A percentile compares a stretch with the other conserved stretches of the same genome.
These are phyloP conservation scores for Odontamblyopus lacepedii DNA, from an alignment of 2,797 vertebrate species.

Conservation along the genomic window DNA sequence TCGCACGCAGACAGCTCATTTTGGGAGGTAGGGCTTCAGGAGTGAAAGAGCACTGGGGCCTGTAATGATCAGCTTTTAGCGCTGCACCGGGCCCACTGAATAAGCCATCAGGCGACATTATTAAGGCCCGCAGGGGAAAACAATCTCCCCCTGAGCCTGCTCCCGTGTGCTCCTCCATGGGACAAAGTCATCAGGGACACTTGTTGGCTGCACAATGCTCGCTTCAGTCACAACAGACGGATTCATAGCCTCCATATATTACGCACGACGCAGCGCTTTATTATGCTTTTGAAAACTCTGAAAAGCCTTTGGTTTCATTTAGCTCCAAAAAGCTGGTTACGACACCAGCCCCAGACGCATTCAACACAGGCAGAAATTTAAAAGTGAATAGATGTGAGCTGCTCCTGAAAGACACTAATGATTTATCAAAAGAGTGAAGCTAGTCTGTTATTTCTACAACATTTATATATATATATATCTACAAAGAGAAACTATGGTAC, in stretches of 20 bases:
- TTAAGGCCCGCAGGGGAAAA: slow-evolving; percentile 71
- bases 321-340: background rate
- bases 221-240: slow-evolving; percentile 14
- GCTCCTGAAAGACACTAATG: slow-evolving; percentile 41
- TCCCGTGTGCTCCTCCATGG: slow-evolving; percentile 44
- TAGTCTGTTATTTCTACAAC: slow-evolving; percentile 48
- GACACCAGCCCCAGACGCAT: slow-evolving; percentile 6
- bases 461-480: slow-evolving; percentile 3
- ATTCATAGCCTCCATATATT: slow-evolving; percentile 20
- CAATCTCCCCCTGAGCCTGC: slow-evolving; percentile 56
- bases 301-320: slow-evolving; percentile 21
- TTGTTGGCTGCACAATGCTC: slow-evolving; percentile 29
- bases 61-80: slow-evolving; percentile 84
- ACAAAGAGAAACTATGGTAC: slow-evolving; percentile 4
- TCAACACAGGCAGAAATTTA: slow-evolving; percentile 14
- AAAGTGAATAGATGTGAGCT: slow-evolving; percentile 19
- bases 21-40: slow-evolving; percentile 65
- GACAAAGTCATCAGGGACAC: slow-evolving; percentile 51
- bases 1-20: slow-evolving; percentile 78
- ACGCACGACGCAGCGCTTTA: slow-evolving; percentile 10
- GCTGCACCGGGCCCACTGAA: slow-evolving; percentile 67
- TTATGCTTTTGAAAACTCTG: slow-evolving; percentile 20
- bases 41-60: slow-evolving; percentile 66
- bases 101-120: slow-evolving; percentile 83
- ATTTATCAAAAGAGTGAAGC: slow-evolving; percentile 43